Evolutionary conservation across 2,888 invertebrate species (phyloP), one percentile per base, ranked within the genome.

Genomic region (Alcis repandata): DNA sequence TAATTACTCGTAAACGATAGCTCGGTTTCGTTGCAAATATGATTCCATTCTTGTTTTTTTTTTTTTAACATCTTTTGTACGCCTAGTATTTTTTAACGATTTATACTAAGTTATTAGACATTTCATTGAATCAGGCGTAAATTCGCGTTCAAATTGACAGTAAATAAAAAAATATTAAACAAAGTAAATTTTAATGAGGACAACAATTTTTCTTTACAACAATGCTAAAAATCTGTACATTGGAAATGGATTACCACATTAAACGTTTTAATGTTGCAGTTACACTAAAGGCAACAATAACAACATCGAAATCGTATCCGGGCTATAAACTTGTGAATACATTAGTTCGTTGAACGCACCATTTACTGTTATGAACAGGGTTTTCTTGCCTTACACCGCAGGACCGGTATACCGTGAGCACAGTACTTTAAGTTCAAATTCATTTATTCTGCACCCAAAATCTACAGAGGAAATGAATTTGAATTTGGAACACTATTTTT

Each of bases 291-390:
- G 63, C 60, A 72, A 64, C 75, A 75, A 72, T 76, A 78, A 73
- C 66, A 76, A 73, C 80, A 77, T 72, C 73, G 76, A 77, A 78
- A 80, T 83, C 75, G 78, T 81, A 81, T 79, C 77, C 84, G 79
- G 74, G 65, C 83, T 77, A 87, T 89, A 86, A 89, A 87, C 63
- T 79, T 79, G 78, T 81, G 83, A 85, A 88, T 88, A 79, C 79
- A 84, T 83, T 81, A 82, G 79, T 83, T 83, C 78, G 77, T 79
- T 78, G 80, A 82, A 81, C 84, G 88, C 82, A 77, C 86, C 88
- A 88, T 89, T 90, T 86, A 81, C 77, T 82, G 75, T 86, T 85
- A 88, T 82, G 86, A 83, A 79, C 79, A 72, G 72, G 74, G 81
- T 79, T 85, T 85, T 75, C 82, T 84, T 83, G 79, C 79, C 76